Base-by-base conservation (phyloP, 2,888 invertebrate genomes). In the Parnassius mnemosyne region DNA sequence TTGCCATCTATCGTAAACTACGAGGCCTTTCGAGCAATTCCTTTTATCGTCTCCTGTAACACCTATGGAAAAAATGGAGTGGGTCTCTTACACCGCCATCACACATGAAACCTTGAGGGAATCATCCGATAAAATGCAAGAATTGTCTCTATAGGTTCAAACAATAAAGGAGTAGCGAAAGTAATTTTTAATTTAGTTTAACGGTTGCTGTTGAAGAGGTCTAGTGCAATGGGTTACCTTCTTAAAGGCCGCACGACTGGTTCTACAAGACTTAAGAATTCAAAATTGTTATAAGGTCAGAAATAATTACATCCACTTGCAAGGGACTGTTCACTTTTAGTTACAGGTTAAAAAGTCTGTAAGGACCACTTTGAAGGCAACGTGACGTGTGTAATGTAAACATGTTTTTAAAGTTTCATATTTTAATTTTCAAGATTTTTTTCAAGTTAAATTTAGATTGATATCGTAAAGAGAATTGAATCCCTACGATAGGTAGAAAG, bases 251-350 rank as follows among this genome's bases (percentile, higher is more conserved):
- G 69, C 61, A 56, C 69, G 81, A 84, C 84, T 68, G 80, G 87
- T 85, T 83, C 74, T 79, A 71, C 3, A 69, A 69, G 70, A 69
- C 67, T 68, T 65, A 63, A 68, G 69, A 68, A 69, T 75, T 75
- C 74, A 78, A 77, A 76, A 79, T 74, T 73, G 75, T 75, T 79
- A 77, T 80, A 75, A 75, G 76, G 72, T 73, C 72, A 68, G 74
- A 75, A 75, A 75, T 81, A 80, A 80, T 80, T 75, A 73, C 73
- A 69, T 66, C 75, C 74, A 73, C 76, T 76, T 72, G 73, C 64
- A 70, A 64, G 11, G 53, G 10, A 41, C 34, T 5, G 41, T 7
- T 10, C 52, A 52, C 12, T 16, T 16, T n/a, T 53, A 9, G 11
- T 25, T 25, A 25, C 25, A 16, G 25, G 7, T 11, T 9, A 47